Evolutionary conservation across 2,113 vertebrate species (phyloP).

Genomic region (Cyanoderma ruficeps): DNA sequence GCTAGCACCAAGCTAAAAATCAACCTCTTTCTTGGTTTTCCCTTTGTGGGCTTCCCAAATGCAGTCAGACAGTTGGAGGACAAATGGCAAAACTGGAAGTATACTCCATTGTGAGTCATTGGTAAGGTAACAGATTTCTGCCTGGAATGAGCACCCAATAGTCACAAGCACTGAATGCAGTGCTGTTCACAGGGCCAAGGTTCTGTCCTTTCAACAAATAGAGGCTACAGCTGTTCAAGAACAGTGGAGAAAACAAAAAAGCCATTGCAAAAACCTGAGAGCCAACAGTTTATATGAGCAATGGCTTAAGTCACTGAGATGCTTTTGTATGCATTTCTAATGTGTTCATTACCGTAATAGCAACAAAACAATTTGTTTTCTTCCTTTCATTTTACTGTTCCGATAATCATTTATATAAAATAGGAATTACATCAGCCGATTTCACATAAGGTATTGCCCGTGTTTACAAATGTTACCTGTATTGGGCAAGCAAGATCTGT

Average conservation of each 20-base stretch:
- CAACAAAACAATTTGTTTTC: not conserved
- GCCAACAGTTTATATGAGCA: not conserved
- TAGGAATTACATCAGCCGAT: not conserved
- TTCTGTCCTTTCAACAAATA: not conserved
- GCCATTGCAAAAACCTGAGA: not conserved
- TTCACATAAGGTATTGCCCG: not conserved
- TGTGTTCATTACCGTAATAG: constrained; percentile 13
- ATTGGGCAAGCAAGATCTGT: not conserved
- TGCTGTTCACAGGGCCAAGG: fast-evolving
- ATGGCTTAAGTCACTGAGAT: not conserved
- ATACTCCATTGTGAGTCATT: not conserved
- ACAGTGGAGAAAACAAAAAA: not conserved
- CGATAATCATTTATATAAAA: not conserved
- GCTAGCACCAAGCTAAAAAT: not conserved
- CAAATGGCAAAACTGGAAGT: not conserved
- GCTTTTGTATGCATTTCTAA: constrained; percentile 23
- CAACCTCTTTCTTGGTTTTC: not conserved
- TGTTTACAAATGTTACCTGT: not conserved
- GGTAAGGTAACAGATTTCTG: not conserved
- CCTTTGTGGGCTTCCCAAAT: not conserved
- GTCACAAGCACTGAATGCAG: not conserved
- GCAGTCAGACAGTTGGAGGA: not conserved
- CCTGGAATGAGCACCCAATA: not conserved
- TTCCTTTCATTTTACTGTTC: not conserved
- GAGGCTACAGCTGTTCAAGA: not conserved